Conservation (phyloP, 2,888 invertebrate species). For the Rhingia campestris region DNA sequence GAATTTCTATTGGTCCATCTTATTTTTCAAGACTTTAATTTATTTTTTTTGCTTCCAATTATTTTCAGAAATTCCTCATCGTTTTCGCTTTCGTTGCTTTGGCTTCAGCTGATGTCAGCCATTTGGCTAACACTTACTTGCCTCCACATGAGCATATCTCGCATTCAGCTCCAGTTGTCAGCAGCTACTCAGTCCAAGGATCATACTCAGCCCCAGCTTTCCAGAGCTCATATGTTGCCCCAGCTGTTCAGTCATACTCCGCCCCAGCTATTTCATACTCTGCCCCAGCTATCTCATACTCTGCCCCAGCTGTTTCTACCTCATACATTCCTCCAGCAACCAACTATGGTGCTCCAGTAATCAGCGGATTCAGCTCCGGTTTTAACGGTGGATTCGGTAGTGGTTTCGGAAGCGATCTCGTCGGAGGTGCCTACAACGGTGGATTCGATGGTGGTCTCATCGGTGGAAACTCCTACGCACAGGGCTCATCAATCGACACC, state of each 20-base stretch:
- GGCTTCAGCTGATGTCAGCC: conserved; percentile 81
- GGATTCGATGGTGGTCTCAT: not conserved
- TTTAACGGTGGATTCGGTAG: conserved; percentile 6
- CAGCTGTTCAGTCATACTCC: not conserved
- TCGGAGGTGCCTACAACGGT: not conserved
- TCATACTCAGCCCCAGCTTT: conserved; percentile 66
- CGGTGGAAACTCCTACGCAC: not conserved
- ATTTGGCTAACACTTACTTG: conserved; percentile 78
- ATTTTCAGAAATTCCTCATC: conserved; percentile 79
- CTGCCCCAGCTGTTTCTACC: not conserved
- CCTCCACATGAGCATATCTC: conserved; percentile 74
- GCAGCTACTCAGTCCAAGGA: conserved; percentile 17
- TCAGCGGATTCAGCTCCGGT: not conserved
- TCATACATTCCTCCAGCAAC: conserved; percentile 4
- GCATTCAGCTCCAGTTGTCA: conserved; percentile 69
- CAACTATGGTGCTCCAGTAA: not conserved
- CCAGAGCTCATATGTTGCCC: conserved; percentile 20
- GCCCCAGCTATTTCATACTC: conserved; percentile 12
- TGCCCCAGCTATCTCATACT: not conserved
- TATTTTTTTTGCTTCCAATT: conserved; percentile 20
- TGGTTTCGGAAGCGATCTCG: conserved; percentile 20
- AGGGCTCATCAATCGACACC: conserved; percentile 75
- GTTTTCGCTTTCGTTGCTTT: conserved; percentile 79
- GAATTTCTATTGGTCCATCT: too few species aligned
- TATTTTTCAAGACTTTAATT: conserved; percentile 4